Evolutionary conservation across 2,888 invertebrate species (phyloP), one percentile per base, ranked within the genome.

Genomic region (Acleris emargana): DNA sequence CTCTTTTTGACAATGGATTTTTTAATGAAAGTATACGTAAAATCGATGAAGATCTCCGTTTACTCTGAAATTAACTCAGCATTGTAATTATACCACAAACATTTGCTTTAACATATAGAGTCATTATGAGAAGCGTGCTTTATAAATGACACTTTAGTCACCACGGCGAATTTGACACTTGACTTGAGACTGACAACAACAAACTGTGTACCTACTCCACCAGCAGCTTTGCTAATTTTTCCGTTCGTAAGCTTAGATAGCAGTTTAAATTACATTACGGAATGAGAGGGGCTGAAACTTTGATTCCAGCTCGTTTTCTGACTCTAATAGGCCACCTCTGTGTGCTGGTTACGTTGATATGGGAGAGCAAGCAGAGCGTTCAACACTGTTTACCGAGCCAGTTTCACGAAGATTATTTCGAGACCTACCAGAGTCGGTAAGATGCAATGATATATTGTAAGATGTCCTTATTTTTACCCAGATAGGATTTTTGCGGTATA

Each of bases 271-370:
- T 43, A 50, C 17, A 5, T 61, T 68, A 72, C 80, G 89, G 85
- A 69, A 92, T 92, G 92, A 86, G 88, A 88, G 88, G 88, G 69
- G 86, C 87, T 49, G 85, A 80, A 82, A 93, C 78, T 52, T 78
- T 95, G 66, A 93, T 95, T 71, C 95, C 96, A 70, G 94, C 95
- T 62, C 93, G 96, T 73, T 96, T 96, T 86, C 86, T 96, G 71
- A 94, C 94, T 68, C 90, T 96, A 58, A 87, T 95, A 68, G 95
- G 95, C 60, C 96, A 96, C 86, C 90, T 96, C 62, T 94, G 94
- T 67, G 93, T 96, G 72, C 90, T 94, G 58, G 92, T 95, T 66
- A 93, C 95, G 67, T 89, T 96, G 73, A 86, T 96, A 93, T 96
- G 95, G 94, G 94, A 93, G 91, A 93, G 87, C 86, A 87, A 90